A percentile compares a stretch with the other conserved stretches of the same genome.
These are phyloP conservation scores for Sebastes diploproa DNA, from an alignment of 2,797 vertebrate genomes.

Conservation along the genomic window DNA sequence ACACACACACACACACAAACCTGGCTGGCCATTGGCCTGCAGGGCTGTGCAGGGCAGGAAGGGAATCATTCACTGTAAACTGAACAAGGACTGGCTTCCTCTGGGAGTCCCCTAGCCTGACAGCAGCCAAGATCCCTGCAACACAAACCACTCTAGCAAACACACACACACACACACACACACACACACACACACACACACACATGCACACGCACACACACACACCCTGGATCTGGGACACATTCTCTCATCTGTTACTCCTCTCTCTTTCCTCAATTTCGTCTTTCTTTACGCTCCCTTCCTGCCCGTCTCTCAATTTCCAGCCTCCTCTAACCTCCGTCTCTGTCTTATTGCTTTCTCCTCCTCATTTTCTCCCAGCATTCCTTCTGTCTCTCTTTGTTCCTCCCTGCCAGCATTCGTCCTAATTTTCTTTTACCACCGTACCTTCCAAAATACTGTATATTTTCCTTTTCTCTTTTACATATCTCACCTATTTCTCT, in stretches of 20 bases:
- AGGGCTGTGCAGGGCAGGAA: conserved; percentile 83
- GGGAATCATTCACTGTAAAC: conserved; percentile 86
- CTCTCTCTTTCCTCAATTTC: conserved; percentile 54
- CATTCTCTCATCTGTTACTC: conserved; percentile 76
- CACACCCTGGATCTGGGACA: conserved; percentile 56
- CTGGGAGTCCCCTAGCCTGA: conserved; percentile 80
- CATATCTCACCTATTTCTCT: neutral
- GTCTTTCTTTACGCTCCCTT: conserved; percentile 58
- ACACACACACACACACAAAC: conserved; percentile 23
- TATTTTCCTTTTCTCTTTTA: neutral
- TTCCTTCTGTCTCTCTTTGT: neutral
- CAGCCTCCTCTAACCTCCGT: conserved; percentile 38
- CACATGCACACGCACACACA: conserved; percentile 27
- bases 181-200: conserved; percentile 32
- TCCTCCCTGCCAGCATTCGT: neutral
- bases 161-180: conserved; percentile 37
- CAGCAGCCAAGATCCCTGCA: conserved; percentile 79
- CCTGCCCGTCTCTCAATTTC: conserved; percentile 53
- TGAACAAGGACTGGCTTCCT: conserved; percentile 85
- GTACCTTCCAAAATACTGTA: neutral
- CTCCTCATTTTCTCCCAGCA: conserved; percentile 14
- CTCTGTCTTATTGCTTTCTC: conserved; percentile 34
- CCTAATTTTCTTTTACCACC: neutral
- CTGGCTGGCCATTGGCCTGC: conserved; percentile 75
- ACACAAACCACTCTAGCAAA: conserved; percentile 79